Evolutionary conservation across 2,113 vertebrate species (phyloP), one percentile per base, ranked within the genome.

Genomic region (Silurus meridionalis): DNA sequence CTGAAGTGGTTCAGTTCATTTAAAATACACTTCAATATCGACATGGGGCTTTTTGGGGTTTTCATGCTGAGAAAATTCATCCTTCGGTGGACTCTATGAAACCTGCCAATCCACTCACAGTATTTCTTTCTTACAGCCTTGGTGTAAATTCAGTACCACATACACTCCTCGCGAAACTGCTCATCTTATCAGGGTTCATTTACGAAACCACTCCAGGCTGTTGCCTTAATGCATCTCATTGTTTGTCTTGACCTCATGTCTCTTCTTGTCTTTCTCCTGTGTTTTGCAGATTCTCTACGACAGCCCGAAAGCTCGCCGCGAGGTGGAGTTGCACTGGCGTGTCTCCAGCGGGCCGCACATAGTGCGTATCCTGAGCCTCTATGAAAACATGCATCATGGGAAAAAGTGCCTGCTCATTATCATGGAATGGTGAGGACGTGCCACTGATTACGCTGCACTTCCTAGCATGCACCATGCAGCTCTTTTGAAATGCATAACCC

Each of bases 361-460:
- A 0, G 95, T 95, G n/a, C 91, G 84, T 14, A 94, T 95, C 83
- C 90, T 94, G 81, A 93, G 72, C 91, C 95, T 99, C 57, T 99
- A 99, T 19, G 98, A 99, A 92, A 99, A 99, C 91, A 97, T 99
- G 95, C 96, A 99, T 81, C 97, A 96, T 0, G 95, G 95, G 53
- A 99, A 97, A 92, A 97, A 98, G 86, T 99, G 98, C 78, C 96
- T 99, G 85, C 97, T 99, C 89, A 98, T 99, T 85, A 90, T 99
- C 93, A 99, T 99, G 98, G 98, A 99, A 93, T 99, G 98, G 98
- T 99, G 72, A 91, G 93, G 37, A 80, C n/a, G 10, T 72, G 50
- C 55, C 79, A 57, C 57, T 19, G 83, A 3, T 83, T 60, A 3
- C 37, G 69, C 78, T 23, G 48, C 52, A 23, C 48, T 78, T 83